Evolutionary conservation across 2,888 invertebrate genomes (phyloP).

Genomic region (Chorisops tibialis): DNA sequence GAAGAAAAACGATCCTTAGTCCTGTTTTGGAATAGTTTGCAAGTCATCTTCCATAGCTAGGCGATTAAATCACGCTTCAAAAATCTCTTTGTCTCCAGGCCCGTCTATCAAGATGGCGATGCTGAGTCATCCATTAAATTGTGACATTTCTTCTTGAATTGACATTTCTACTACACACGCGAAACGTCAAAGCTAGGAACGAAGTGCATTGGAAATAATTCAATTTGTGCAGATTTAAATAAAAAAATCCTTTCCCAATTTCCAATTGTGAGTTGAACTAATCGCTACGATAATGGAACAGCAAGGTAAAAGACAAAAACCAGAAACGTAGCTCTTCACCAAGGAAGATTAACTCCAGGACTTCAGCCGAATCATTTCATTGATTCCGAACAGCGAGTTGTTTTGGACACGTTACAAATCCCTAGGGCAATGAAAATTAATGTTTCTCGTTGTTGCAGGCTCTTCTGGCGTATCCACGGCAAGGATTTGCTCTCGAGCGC

Average conservation of each 20-base stretch:
- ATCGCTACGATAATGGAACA: slow-evolving; percentile 46
- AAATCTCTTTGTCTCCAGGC: too few relatives aligned
- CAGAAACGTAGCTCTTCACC: slow-evolving; percentile 70
- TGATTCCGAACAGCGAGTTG: slow-evolving; percentile 95
- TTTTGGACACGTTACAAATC: slow-evolving; percentile 26
- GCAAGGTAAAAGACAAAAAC: slow-evolving; percentile 55
- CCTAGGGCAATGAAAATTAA: not conserved
- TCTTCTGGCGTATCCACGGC: slow-evolving; percentile 98
- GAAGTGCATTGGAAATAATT: too few relatives aligned
- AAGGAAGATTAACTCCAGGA: slow-evolving; percentile 98
- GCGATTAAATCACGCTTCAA: too few relatives aligned
- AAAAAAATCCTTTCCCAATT: not conserved
- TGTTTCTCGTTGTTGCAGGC: slow-evolving; percentile 58
- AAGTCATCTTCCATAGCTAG: too few relatives aligned
- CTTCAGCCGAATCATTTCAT: slow-evolving; percentile 94
- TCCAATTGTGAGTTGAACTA: not conserved
- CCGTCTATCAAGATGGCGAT: too few relatives aligned
- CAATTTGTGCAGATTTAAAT: too few relatives aligned
- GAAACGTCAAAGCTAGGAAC: too few relatives aligned
- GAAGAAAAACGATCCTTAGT: too few relatives aligned
- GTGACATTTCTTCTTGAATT: too few relatives aligned
- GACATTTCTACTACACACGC: too few relatives aligned
- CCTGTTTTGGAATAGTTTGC: too few relatives aligned
- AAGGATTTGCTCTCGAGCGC: slow-evolving; percentile 86
- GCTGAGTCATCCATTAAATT: too few relatives aligned